Evolutionary conservation across 2,113 vertebrate species (phyloP).

Genomic region (Mionectes macconnelli): DNA sequence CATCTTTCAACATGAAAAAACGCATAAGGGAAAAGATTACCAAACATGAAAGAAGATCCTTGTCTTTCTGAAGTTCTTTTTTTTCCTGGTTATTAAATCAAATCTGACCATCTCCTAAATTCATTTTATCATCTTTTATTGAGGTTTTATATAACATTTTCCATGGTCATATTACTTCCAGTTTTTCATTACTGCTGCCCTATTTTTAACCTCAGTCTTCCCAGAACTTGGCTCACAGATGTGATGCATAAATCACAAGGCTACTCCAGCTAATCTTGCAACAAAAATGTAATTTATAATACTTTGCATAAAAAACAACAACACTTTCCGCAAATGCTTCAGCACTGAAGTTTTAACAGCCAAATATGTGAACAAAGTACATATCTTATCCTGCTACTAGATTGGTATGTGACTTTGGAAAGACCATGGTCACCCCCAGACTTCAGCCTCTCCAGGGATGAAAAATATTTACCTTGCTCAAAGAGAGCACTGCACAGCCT

Average conservation of each 20-base stretch:
- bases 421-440: background rate
- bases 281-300: background rate
- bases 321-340: background rate
- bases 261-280: background rate
- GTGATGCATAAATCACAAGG: constrained; percentile 28
- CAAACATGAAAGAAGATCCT: background rate
- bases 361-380: background rate
- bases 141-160: constrained; percentile 21
- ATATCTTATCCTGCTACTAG: background rate
- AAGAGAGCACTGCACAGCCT: background rate
- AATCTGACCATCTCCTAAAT: constrained; percentile 2
- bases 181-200: constrained; percentile 29
- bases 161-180: background rate
- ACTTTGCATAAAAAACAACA: background rate
- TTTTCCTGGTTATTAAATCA: background rate
- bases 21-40: background rate
- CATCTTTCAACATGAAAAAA: background rate
- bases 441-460: background rate
- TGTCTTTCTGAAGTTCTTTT: background rate
- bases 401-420: background rate
- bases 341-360: background rate
- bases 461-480: background rate
- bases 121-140: background rate
- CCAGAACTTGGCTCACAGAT: constrained; percentile 8
- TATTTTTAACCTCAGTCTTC: constrained; percentile 51